phyloP scores from a whole-genome alignment of 2,797 vertebrate genomes.

The Ispidina lecontei region DNA sequence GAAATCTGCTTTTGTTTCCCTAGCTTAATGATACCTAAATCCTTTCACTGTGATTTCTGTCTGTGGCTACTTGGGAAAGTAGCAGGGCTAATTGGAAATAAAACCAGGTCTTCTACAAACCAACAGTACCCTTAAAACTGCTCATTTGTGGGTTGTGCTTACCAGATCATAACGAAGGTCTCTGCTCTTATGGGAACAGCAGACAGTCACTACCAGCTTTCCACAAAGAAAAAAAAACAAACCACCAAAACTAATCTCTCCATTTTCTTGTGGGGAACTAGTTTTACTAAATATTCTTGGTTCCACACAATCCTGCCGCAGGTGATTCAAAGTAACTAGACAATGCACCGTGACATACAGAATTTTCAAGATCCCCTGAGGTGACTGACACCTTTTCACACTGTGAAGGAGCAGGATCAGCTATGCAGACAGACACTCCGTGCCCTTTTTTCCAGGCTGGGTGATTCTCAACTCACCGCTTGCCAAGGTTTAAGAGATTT shows the following conservation, averaged over 20 bases:
- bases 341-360: accelerated
- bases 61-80: not conserved
- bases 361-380: not conserved
- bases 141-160: not conserved
- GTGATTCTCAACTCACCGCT: constrained; percentile 77
- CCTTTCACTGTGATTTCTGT: not conserved
- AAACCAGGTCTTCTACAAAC: not conserved
- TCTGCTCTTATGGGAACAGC: not conserved
- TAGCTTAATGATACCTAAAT: not conserved
- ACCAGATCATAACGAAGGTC: not conserved
- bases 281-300: not conserved
- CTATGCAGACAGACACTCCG: accelerated
- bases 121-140: not conserved
- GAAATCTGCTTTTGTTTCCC: not conserved
- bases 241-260: not conserved
- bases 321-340: not conserved
- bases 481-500: constrained; percentile 95
- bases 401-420: not conserved
- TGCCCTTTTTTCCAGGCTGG: too few relatives aligned
- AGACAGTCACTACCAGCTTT: not conserved
- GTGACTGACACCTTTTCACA: not conserved
- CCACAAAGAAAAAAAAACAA: not conserved
- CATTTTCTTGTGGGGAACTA: not conserved
- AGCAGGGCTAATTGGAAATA: not conserved
- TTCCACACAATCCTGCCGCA: not conserved